Conservation (phyloP, 2,888 invertebrate genomes). For the Maniola hyperantus region DNA sequence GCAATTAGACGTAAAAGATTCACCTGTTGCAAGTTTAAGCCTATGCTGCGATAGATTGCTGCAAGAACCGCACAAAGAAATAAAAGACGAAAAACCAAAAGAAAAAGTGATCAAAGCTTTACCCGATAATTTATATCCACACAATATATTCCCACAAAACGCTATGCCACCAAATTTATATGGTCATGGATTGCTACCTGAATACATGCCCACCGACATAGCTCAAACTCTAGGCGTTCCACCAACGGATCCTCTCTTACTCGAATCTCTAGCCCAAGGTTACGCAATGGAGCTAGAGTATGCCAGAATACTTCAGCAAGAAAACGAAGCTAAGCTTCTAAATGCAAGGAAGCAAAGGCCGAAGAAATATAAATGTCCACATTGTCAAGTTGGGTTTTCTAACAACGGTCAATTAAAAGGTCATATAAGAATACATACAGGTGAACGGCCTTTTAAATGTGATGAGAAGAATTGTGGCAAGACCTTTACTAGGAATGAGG, state of each 20-base stretch:
- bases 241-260: slow-evolving; percentile 72
- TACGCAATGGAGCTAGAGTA: slow-evolving; percentile 87
- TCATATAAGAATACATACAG: slow-evolving; percentile 95
- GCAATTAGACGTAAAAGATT: slow-evolving; percentile 45
- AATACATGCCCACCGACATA: slow-evolving; percentile 70
- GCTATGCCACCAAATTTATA: slow-evolving; percentile 45
- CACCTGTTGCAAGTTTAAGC: slow-evolving; percentile 68
- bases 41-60: slow-evolving; percentile 70
- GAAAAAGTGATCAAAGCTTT: slow-evolving; percentile 35
- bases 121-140: slow-evolving; percentile 35
- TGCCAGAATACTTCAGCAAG: slow-evolving; percentile 86
- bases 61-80: slow-evolving; percentile 49
- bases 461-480: slow-evolving; percentile 93
- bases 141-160: slow-evolving; percentile 24
- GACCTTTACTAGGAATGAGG: slow-evolving; percentile 95
- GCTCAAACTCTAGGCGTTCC: slow-evolving; percentile 75
- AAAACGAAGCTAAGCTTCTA: slow-evolving; percentile 86
- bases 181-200: slow-evolving; percentile 57
- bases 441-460: slow-evolving; percentile 94
- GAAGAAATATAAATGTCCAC: slow-evolving; percentile 95
- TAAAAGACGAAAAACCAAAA: slow-evolving; percentile 44
- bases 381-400: slow-evolving; percentile 95
- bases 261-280: slow-evolving; percentile 78
- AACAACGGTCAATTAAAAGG: slow-evolving; percentile 96
- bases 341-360: slow-evolving; percentile 90